Percentiles rank a stretch among this genome's conserved stretches.
Conservation (phyloP, 2,888 invertebrate genomes). For the Noctua pronuba region DNA sequence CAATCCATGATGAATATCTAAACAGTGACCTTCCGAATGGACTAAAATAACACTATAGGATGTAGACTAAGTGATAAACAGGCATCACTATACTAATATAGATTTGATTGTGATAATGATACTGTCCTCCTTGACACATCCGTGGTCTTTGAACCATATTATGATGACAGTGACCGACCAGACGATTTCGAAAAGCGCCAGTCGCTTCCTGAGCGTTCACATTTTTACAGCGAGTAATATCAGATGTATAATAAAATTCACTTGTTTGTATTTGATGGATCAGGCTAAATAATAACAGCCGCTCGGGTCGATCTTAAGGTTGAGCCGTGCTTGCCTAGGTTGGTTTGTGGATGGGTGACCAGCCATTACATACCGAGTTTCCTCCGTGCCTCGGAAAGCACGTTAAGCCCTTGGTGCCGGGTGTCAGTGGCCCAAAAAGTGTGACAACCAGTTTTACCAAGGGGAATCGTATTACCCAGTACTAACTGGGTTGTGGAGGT, state of each 20-base stretch:
- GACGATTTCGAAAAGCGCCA: background rate
- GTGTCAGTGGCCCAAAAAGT: no score
- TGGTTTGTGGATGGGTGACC: no score
- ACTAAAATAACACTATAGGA: conserved; percentile 31
- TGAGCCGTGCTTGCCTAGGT: no score
- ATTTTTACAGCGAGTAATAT: background rate
- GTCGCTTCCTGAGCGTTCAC: background rate
- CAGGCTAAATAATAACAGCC: no score
- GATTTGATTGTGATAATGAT: conserved; percentile 17
- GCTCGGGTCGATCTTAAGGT: no score
- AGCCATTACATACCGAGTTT: no score
- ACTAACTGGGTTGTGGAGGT: no score
- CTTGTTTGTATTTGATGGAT: no score
- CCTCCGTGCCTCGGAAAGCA: no score
- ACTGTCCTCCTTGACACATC: background rate
- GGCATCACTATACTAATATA: background rate
- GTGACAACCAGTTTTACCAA: no score
- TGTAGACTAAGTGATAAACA: conserved; percentile 2
- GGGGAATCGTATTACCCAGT: no score
- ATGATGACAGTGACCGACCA: background rate
- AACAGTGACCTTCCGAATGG: conserved; percentile 41
- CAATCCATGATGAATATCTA: conserved; percentile 29
- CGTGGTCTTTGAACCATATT: background rate
- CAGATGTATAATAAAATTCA: background rate
- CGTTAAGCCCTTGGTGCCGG: no score